Percentiles rank a stretch among this genome's conserved stretches.
Evolutionary conservation across 2,113 vertebrate species (phyloP).

Genomic region (Candoia aspera): DNA sequence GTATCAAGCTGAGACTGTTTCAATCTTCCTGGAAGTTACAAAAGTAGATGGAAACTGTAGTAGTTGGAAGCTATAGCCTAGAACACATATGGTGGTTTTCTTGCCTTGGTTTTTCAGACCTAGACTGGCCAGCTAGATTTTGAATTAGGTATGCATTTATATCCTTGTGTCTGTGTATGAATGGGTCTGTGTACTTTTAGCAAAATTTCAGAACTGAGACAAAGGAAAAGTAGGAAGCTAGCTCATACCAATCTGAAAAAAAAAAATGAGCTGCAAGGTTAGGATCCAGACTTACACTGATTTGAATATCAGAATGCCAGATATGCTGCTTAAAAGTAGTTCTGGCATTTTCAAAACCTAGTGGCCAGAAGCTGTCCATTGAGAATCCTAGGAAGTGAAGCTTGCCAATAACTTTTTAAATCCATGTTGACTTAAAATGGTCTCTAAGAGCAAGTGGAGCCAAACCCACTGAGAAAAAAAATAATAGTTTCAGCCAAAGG

Average conservation of each 20-base stretch:
- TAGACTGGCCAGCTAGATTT: not conserved
- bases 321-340: not conserved
- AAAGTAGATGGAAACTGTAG: not conserved
- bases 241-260: not conserved
- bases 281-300: not conserved
- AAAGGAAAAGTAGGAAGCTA: not conserved
- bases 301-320: not conserved
- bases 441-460: not conserved
- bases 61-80: not conserved
- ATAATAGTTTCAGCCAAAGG: not conserved
- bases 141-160: not conserved
- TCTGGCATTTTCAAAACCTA: not conserved
- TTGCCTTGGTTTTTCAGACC: not conserved
- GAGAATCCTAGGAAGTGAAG: not conserved
- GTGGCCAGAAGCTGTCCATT: not conserved
- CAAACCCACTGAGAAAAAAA: not conserved
- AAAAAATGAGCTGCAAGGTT: not conserved
- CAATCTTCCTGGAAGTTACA: not conserved
- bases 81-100: not conserved
- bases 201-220: not conserved
- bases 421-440: not conserved
- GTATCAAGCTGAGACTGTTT: not conserved
- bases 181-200: not conserved
- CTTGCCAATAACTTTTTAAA: not conserved
- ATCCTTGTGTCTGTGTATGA: not conserved